Evolutionary conservation across 1,140 invertebrate genomes (phyloP), one percentile per base, ranked within the genome.

Genomic region (Trichonephila clavipes): DNA sequence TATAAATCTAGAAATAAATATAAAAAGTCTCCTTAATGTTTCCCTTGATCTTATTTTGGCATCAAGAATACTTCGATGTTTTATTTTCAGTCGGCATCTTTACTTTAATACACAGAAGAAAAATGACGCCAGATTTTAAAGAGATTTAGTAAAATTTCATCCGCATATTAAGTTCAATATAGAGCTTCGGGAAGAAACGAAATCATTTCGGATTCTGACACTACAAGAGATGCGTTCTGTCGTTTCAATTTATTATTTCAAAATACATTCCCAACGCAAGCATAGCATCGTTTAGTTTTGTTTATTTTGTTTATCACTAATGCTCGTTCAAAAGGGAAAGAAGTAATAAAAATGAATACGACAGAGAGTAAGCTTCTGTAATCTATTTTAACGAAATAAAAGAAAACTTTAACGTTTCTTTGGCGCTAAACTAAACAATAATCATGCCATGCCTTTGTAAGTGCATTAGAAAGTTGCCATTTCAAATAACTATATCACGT

Each of bases 221-320:
- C 86, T 24, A 88, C 59, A 64, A 64, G 61, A 88, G 59, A 88
- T 64, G 34, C 34, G 16, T 64, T 88, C 40, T 88, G 86, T 88
- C 86, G 34, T 62, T 62, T 40, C 86, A 64, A 88, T 88, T 88
- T 88, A 88, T 64, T 88, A 88, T 88, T 62, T 88, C 62, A 64
- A 40, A 51, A 88, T 21, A 66, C 61, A 88, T 88, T 88, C 19
- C 61, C 62, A 18, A 44, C n/a, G 61, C 64, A 88, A 88, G 40
- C 61, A 64, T 44, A 40, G 16, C 61, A 19, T 64, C 28, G 18
- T 62, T n/a, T 28, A 19, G n/a, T 85, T 88, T 87, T 88, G 61
- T 88, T 88, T 88, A 58, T 64, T 61, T 64, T 64, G 34, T 61
- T 85, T 85, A 28, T 58, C 59, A 64, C 59, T 66, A 88, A 88